A percentile compares a stretch with the other conserved stretches of the same genome.
Evolutionary conservation across 2,797 vertebrate genomes (phyloP).

Genomic region (Chromis chromis): DNA sequence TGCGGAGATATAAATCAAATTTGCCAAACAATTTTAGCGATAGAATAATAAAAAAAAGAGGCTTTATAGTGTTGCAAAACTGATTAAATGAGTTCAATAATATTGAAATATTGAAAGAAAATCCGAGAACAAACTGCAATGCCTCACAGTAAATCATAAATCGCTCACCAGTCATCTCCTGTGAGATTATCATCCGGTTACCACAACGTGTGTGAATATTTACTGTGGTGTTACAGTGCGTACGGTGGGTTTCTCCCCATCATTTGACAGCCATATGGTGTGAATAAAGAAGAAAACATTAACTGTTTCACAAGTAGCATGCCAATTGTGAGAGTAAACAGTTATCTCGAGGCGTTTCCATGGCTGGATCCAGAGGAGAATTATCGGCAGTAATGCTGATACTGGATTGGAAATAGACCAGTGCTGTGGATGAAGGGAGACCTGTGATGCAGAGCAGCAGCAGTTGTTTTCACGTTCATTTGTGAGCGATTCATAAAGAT

Average conservation of each 20-base stretch:
- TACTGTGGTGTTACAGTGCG: constrained; percentile 63
- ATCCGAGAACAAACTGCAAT: constrained; percentile 53
- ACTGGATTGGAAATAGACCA: constrained; percentile 25
- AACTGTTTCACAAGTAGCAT: constrained; percentile 76
- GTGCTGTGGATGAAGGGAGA: constrained; percentile 11
- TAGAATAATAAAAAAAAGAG: constrained; percentile 57
- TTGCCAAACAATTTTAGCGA: constrained; percentile 64
- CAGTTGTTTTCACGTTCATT: constrained; percentile 2
- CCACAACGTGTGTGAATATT: constrained; percentile 74
- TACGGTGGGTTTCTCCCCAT: constrained; percentile 64
- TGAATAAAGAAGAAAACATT: constrained; percentile 73
- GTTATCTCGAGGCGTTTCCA: constrained; percentile 65
- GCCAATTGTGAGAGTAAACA: constrained; percentile 70
- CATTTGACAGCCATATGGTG: constrained; percentile 78
- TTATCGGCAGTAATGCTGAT: constrained; percentile 43
- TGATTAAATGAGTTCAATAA: constrained; percentile 61
- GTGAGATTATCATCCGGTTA: constrained; percentile 74
- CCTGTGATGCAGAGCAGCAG: constrained; percentile 22
- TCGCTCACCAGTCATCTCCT: constrained; percentile 65
- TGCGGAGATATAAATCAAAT: constrained; percentile 70
- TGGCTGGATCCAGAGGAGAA: constrained; percentile 39
- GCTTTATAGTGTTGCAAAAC: constrained; percentile 61
- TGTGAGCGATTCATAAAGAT: constrained; percentile 41
- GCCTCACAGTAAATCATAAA: constrained; percentile 67
- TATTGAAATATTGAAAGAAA: constrained; percentile 59